A percentile compares a stretch with the other conserved stretches of the same genome.
phyloP scores from a whole-genome alignment of 23 tunicate genomes.

The Oikopleura dioica region DNA sequence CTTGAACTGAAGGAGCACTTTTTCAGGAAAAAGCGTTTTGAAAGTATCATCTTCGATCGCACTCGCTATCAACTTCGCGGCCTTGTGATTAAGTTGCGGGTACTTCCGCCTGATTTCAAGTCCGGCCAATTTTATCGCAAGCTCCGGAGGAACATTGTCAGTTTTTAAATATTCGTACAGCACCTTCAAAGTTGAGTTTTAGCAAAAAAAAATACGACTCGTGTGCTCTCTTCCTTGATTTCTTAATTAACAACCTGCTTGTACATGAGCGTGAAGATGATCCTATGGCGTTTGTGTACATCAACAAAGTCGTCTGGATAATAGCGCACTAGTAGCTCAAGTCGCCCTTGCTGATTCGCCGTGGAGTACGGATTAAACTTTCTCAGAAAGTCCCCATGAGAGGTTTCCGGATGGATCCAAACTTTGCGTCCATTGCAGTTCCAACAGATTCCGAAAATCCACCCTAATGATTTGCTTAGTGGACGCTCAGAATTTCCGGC shows the following conservation, averaged over 20 bases:
- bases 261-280: not conserved
- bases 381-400: not conserved
- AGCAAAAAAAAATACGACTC: not conserved
- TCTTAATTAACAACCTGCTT: too few species aligned
- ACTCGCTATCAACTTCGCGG: not conserved
- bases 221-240: not conserved
- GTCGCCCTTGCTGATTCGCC: not conserved
- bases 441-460: conserved; percentile 13
- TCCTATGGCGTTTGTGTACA: not conserved
- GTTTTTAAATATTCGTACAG: not conserved
- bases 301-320: not conserved
- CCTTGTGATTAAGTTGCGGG: not conserved
- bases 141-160: not conserved
- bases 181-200: not conserved
- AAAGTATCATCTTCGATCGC: not conserved
- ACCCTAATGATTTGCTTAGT: not conserved
- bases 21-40: not conserved
- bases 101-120: conserved; percentile 2
- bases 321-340: conserved; percentile 4
- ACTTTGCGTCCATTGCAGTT: not conserved
- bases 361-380: not conserved
- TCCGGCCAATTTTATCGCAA: not conserved
- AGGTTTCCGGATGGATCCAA: conserved; percentile 2
- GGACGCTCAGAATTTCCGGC: not conserved
- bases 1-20: not conserved